A percentile compares a stretch with the other conserved stretches of the same genome.
Evolutionary conservation across 2,797 vertebrate species (phyloP).

Genomic region (Spea hammondii): DNA sequence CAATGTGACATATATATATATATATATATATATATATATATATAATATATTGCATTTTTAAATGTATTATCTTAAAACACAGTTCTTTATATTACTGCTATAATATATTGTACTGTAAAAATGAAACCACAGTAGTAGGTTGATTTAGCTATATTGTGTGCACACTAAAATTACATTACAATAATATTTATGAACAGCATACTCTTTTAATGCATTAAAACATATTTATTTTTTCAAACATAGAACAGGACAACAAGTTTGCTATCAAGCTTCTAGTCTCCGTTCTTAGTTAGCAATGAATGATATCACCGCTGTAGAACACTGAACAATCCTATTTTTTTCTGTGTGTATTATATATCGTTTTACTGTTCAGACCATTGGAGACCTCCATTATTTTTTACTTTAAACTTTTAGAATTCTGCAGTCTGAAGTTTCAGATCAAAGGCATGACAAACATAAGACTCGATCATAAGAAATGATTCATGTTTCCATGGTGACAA

Average conservation of each 20-base stretch:
- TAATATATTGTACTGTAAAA: too few species aligned
- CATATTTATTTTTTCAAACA: background rate
- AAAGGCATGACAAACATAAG: slow-evolving; percentile 22
- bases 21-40: too few species aligned
- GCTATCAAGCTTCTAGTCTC: background rate
- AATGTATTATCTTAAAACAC: too few species aligned
- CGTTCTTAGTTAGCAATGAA: background rate
- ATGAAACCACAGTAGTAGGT: too few species aligned
- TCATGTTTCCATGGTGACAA: slow-evolving; percentile 38
- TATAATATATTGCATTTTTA: too few species aligned
- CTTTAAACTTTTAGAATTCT: background rate
- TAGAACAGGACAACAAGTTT: background rate
- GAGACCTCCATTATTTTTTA: slow-evolving; percentile 1
- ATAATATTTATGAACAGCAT: too few species aligned
- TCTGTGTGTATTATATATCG: background rate
- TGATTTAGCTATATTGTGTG: too few species aligned
- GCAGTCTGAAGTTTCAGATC: slow-evolving; percentile 17
- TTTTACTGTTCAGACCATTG: background rate
- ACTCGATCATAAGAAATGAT: background rate
- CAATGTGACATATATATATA: too few species aligned
- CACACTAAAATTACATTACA: too few species aligned
- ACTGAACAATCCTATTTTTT: slow-evolving; percentile 6
- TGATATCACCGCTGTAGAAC: background rate
- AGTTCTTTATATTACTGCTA: too few species aligned
- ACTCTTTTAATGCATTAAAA: too few species aligned